phyloP scores from a whole-genome alignment of 2,797 vertebrate genomes.

The Oreochromis mossambicus region DNA sequence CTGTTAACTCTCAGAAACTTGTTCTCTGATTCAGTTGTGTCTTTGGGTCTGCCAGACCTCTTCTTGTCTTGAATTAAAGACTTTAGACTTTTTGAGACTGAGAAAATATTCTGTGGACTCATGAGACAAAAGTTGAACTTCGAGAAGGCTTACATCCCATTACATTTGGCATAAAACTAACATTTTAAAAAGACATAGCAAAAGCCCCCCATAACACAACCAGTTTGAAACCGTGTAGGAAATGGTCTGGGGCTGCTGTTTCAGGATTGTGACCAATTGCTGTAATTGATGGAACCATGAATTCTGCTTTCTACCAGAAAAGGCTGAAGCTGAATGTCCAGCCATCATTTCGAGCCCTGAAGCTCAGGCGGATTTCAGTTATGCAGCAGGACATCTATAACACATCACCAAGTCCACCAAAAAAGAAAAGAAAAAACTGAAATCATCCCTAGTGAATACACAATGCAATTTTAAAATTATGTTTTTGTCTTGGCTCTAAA shows the following conservation, averaged over 20 bases:
- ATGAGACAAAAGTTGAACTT: not conserved
- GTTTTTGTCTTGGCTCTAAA: not conserved
- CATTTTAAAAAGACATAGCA: not conserved
- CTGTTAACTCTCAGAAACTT: not conserved
- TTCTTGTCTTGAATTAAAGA: not conserved
- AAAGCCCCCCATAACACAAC: fast-evolving
- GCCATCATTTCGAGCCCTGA: not conserved
- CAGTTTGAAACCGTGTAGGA: not conserved
- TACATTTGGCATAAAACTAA: not conserved
- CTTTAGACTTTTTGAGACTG: not conserved
- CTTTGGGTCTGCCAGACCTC: not conserved
- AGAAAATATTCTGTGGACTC: not conserved
- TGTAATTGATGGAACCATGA: not conserved
- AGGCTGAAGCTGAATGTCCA: not conserved
- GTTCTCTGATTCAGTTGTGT: not conserved
- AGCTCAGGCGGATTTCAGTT: not conserved
- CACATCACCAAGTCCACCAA: not conserved
- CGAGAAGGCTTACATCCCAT: not conserved
- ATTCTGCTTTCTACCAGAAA: not conserved
- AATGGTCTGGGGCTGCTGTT: not conserved
- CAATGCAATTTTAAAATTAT: fast-evolving
- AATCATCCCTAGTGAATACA: not conserved
- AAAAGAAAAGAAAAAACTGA: not conserved
- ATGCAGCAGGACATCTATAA: not conserved
- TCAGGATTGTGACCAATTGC: not conserved